Conservation (phyloP, 2,888 invertebrate species). For the Cryptus viduatorius region DNA sequence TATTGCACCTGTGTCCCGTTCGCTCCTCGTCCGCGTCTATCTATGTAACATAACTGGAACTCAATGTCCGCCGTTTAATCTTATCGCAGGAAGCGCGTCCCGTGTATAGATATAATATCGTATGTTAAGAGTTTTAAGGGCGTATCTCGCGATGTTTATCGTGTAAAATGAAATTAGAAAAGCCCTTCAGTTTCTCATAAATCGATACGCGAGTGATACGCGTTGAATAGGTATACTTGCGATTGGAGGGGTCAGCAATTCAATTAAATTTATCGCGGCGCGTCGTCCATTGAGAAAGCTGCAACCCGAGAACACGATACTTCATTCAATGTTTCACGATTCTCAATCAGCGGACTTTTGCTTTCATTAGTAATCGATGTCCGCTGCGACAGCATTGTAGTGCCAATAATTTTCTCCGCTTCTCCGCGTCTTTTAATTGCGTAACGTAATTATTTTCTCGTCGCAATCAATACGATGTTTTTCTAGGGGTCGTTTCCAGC, state of each 20-base stretch:
- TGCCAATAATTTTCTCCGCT: neutral
- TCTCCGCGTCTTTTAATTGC: too few species aligned
- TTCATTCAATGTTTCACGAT: constrained; percentile 13
- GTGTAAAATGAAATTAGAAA: too few species aligned
- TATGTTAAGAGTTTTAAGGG: neutral
- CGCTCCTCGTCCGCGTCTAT: constrained; percentile 41
- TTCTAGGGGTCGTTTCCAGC: neutral
- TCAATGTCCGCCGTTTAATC: constrained; percentile 54
- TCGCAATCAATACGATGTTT: neutral
- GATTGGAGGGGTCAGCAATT: constrained; percentile 1
- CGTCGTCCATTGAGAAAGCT: too few species aligned
- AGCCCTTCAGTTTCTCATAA: too few species aligned
- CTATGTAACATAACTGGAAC: constrained; percentile 52
- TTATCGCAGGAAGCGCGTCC: constrained; percentile 61
- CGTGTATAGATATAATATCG: constrained; percentile 31
- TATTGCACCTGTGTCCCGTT: constrained; percentile 64
- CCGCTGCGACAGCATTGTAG: neutral
- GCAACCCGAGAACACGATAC: too few species aligned
- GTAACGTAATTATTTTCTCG: neutral
- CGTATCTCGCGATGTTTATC: too few species aligned
- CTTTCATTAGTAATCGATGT: constrained; percentile 6
- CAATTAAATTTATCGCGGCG: constrained; percentile 21
- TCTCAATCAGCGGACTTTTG: neutral
- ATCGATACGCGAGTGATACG: too few species aligned
- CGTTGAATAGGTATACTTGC: neutral